Conservation (phyloP, 2,113 vertebrate genomes). For the Rhea americana region DNA sequence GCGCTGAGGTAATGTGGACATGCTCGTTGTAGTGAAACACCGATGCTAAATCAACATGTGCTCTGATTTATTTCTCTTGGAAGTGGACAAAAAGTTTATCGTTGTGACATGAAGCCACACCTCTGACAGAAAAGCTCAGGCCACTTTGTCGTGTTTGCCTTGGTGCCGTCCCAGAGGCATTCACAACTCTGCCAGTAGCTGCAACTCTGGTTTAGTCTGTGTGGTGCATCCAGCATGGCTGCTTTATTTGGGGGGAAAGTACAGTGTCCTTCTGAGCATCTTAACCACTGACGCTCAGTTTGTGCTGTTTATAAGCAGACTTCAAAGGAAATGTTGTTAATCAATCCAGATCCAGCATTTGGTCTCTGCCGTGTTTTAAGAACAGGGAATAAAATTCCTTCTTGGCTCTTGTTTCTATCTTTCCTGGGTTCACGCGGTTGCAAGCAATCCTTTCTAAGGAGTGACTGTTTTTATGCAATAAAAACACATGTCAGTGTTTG, state of each 20-base stretch:
- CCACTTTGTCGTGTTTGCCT: background rate
- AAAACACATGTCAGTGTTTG: background rate
- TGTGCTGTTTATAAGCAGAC: background rate
- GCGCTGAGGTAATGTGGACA: slow-evolving; percentile 79
- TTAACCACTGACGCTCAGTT: background rate
- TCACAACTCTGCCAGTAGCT: background rate
- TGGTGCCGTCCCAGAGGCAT: background rate
- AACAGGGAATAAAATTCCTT: background rate
- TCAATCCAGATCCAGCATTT: background rate
- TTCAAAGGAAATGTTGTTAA: background rate
- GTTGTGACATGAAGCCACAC: background rate
- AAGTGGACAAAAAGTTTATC: background rate
- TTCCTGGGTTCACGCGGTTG: background rate
- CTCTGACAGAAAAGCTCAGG: background rate
- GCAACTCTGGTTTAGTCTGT: background rate
- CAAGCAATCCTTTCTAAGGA: background rate
- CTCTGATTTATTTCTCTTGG: background rate
- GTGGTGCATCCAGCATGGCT: background rate
- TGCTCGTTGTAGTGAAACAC: background rate
- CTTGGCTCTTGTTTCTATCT: background rate
- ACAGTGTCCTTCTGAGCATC: rapidly evolving
- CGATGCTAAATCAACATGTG: background rate
- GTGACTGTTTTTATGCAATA: background rate
- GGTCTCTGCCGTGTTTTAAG: background rate
- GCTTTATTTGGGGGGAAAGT: background rate